Evolutionary conservation across 2,888 invertebrate species (phyloP).

Genomic region (Agrochola lychnidis): DNA sequence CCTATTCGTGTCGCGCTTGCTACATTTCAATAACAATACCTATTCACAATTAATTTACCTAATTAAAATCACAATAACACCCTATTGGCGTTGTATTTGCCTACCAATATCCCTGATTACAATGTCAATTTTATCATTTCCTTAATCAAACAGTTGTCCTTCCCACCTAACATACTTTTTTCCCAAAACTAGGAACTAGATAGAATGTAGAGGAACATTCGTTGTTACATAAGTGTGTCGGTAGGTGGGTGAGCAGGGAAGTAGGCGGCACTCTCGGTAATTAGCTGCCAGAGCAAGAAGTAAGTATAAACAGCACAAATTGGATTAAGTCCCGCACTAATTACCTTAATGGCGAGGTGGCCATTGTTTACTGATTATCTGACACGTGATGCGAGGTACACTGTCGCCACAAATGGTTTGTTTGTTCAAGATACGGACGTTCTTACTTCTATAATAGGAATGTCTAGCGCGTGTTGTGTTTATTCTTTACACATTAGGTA

Average conservation of each 20-base stretch:
- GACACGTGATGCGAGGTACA: constrained; percentile 40
- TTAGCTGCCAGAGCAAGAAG: constrained; percentile 68
- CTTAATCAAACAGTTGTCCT: constrained; percentile 27
- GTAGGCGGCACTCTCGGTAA: constrained; percentile 69
- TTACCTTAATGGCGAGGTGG: constrained; percentile 75
- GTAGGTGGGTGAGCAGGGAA: constrained; percentile 57
- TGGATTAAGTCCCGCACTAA: constrained; percentile 72
- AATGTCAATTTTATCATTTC: constrained; percentile 8
- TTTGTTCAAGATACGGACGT: constrained; percentile 42
- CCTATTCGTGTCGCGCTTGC: background rate
- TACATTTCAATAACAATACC: background rate
- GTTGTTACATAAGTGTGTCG: constrained; percentile 33
- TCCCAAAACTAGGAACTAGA: constrained; percentile 9
- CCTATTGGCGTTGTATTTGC: background rate
- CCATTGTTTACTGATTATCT: constrained; percentile 55
- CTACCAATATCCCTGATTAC: background rate
- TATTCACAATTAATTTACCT: background rate
- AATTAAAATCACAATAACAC: constrained; percentile 5
- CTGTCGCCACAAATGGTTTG: constrained; percentile 20
- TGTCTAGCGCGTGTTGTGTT: constrained; percentile 1
- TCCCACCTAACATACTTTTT: constrained; percentile 9
- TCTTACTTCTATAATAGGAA: constrained; percentile 26
- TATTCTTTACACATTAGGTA: constrained; percentile 11
- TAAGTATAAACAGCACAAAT: constrained; percentile 73
- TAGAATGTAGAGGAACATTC: constrained; percentile 29